These are phyloP conservation scores for Aplochiton taeniatus DNA, from an alignment of 2,797 vertebrate species.

Conservation along the genomic window DNA sequence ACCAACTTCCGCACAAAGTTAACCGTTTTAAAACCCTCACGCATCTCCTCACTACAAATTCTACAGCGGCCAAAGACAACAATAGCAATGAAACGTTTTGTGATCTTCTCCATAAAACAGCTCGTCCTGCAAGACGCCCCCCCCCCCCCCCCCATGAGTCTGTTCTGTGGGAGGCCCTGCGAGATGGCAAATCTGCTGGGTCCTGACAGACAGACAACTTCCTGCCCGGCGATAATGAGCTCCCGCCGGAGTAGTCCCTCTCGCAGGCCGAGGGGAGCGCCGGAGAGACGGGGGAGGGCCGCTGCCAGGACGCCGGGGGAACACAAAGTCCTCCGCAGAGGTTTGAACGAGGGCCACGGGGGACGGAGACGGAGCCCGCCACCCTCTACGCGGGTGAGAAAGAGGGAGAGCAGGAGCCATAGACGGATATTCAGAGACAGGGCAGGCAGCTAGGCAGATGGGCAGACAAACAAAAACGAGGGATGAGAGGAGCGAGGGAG, in stretches of 20 bases:
- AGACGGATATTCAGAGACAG: not conserved
- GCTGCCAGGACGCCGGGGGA: constrained; percentile 6
- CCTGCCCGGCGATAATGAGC: constrained; percentile 78
- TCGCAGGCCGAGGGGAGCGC: constrained; percentile 34
- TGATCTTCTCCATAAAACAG: constrained; percentile 52
- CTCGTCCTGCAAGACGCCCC: constrained; percentile 22
- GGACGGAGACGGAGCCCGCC: constrained; percentile 2
- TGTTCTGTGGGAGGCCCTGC: constrained; percentile 53
- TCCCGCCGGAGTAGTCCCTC: constrained; percentile 69
- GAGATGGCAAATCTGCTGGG: constrained; percentile 67
- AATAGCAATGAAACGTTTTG: constrained; percentile 34
- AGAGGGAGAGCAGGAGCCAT: not conserved
- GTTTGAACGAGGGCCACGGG: constrained; percentile 9
- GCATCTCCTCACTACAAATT: too few relatives aligned
- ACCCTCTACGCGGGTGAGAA: not conserved
- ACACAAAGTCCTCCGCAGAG: constrained; percentile 21
- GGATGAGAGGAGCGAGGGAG: constrained; percentile 34
- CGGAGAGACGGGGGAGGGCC: constrained; percentile 17
- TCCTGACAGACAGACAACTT: constrained; percentile 66
- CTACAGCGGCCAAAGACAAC: too few relatives aligned
- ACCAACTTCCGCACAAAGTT: too few relatives aligned
- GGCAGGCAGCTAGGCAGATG: constrained; percentile 36
- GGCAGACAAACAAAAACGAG: constrained; percentile 42
- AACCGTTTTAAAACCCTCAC: too few relatives aligned
- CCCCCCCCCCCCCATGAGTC: constrained; percentile 33